A percentile compares a stretch with the other conserved stretches of the same genome.
phyloP scores from a whole-genome alignment of 2,888 invertebrate genomes.

The Latrodectus elegans region DNA sequence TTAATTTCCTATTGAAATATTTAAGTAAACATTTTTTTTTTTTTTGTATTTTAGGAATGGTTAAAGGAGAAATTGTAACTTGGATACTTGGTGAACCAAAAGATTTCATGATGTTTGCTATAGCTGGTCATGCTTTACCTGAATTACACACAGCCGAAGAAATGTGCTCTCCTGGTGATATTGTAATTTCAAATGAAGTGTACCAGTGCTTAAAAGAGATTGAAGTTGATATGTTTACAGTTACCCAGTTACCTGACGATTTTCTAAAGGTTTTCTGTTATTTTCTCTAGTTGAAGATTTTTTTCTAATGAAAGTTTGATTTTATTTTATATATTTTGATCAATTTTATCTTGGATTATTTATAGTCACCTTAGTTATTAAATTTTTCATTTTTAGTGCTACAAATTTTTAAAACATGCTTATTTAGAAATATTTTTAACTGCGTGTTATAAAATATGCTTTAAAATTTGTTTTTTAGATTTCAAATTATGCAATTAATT shows the following conservation, averaged over 20 bases:
- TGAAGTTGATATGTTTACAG: neutral
- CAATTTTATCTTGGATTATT: too few species aligned
- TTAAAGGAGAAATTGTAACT: slow-evolving; percentile 33
- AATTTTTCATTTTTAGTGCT: too few species aligned
- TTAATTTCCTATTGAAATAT: neutral
- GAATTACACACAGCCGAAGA: slow-evolving; percentile 24
- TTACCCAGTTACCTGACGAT: slow-evolving; percentile 5
- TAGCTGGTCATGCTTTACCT: slow-evolving; percentile 26
- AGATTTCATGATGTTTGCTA: slow-evolving; percentile 44
- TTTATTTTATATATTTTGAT: too few species aligned
- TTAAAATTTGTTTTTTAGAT: neutral
- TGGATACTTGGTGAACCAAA: slow-evolving; percentile 44
- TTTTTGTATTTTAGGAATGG: slow-evolving; percentile 37
- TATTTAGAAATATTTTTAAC: too few species aligned
- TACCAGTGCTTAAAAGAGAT: slow-evolving; percentile 8
- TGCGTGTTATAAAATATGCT: too few species aligned
- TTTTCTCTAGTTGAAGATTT: too few species aligned
- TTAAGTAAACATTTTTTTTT: neutral
- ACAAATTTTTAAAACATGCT: too few species aligned
- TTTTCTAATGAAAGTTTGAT: too few species aligned
- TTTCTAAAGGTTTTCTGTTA: slow-evolving; percentile 24
- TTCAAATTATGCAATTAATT: neutral
- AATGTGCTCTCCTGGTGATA: slow-evolving; percentile 37
- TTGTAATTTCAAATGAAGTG: slow-evolving; percentile 27
- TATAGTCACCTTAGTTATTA: too few species aligned